phyloP scores from a whole-genome alignment of 1,140 invertebrate species.

The Galleria mellonella region DNA sequence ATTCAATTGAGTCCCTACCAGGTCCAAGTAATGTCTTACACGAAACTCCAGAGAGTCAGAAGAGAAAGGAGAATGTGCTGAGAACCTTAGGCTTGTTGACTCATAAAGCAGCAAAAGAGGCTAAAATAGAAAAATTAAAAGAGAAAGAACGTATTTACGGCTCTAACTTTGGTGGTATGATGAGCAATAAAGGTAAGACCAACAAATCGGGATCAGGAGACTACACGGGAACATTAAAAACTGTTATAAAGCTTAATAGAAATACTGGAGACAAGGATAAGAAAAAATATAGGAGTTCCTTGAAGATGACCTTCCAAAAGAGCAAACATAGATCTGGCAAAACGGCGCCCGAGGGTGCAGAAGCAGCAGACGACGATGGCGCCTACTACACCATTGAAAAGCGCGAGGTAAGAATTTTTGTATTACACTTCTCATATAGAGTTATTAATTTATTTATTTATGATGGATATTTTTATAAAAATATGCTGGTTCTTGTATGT shows the following conservation, averaged over 20 bases:
- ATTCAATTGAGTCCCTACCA: constrained; percentile 39
- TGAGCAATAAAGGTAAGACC: constrained; percentile 53
- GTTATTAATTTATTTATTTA: too few species aligned
- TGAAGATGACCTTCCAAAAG: constrained; percentile 89
- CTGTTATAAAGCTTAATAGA: constrained; percentile 83
- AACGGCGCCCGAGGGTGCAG: constrained; percentile 64
- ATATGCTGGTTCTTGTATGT: too few species aligned
- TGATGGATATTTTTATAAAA: too few species aligned
- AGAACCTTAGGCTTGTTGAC: constrained; percentile 79
- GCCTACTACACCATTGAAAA: constrained; percentile 83
- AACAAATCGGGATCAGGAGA: constrained; percentile 59
- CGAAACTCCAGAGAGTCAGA: constrained; percentile 75
- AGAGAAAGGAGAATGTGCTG: constrained; percentile 78
- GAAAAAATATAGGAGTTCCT: constrained; percentile 78
- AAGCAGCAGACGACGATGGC: constrained; percentile 75
- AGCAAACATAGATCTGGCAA: constrained; percentile 77
- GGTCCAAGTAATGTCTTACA: constrained; percentile 48
- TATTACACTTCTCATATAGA: background rate
- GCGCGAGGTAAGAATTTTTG: constrained; percentile 78
- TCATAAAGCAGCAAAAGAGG: constrained; percentile 76
- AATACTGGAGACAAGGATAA: constrained; percentile 52
- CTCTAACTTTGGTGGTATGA: constrained; percentile 16
- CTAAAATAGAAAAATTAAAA: constrained; percentile 72
- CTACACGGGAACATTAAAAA: constrained; percentile 86
- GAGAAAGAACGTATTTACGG: constrained; percentile 76